Percentiles rank a stretch among this genome's conserved stretches.
phyloP scores from a whole-genome alignment of 2,888 invertebrate species.

The Phyto melanocephala region DNA sequence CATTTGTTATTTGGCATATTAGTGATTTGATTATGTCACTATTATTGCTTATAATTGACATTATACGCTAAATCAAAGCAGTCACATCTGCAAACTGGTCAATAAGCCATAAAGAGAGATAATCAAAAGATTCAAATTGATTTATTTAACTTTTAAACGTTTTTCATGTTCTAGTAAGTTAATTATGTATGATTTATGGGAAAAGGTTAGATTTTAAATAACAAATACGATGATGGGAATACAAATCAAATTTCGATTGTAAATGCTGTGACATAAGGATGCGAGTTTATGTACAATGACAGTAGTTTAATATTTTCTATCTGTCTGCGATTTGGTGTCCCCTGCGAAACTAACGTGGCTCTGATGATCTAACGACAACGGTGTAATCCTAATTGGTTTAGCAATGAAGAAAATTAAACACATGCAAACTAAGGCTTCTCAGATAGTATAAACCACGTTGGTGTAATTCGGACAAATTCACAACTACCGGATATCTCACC shows the following conservation, averaged over 20 bases:
- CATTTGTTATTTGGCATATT: slow-evolving; percentile 62
- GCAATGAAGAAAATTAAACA: too few species aligned
- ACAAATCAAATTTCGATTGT: slow-evolving; percentile 2
- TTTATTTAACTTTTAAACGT: slow-evolving; percentile 34
- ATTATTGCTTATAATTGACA: slow-evolving; percentile 54
- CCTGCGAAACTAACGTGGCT: too few species aligned
- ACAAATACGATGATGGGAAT: neutral
- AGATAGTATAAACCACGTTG: too few species aligned
- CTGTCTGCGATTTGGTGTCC: too few species aligned
- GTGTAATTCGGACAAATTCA: too few species aligned
- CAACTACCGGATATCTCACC: too few species aligned
- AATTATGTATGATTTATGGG: slow-evolving; percentile 54
- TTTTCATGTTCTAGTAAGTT: slow-evolving; percentile 51
- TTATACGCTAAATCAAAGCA: slow-evolving; percentile 50
- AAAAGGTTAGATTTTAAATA: slow-evolving; percentile 28
- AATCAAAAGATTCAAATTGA: slow-evolving; percentile 40
- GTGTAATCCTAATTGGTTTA: too few species aligned
- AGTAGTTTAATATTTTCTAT: too few species aligned
- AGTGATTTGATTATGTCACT: slow-evolving; percentile 64
- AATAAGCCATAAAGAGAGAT: neutral
- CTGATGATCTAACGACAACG: too few species aligned
- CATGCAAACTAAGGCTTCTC: too few species aligned
- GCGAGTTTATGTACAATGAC: too few species aligned
- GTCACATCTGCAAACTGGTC: slow-evolving; percentile 40
- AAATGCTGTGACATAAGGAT: too few species aligned